Percentiles rank a stretch among this genome's conserved stretches.
Evolutionary conservation across 2,888 invertebrate genomes (phyloP).

Genomic region (Polyploca ridens): DNA sequence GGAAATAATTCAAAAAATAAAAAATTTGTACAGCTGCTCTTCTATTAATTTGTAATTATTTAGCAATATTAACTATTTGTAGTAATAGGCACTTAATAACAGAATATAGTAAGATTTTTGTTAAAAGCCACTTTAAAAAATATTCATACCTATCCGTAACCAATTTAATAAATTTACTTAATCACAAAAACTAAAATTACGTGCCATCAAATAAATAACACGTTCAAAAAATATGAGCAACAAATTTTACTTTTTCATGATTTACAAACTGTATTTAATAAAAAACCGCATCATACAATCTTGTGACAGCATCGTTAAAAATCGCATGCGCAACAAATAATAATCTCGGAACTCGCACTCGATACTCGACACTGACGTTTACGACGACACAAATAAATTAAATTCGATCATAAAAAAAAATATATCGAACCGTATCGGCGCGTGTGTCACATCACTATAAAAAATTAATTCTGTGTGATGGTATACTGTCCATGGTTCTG

Average conservation of each 20-base stretch:
- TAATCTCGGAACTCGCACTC: constrained; percentile 64
- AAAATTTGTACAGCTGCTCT: no score
- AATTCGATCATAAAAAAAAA: constrained; percentile 70
- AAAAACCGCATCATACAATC: constrained; percentile 48
- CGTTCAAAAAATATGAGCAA: background rate
- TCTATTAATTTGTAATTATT: no score
- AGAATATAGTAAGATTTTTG: no score
- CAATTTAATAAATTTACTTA: no score
- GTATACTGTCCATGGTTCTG: constrained; percentile 23
- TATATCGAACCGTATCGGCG: constrained; percentile 69
- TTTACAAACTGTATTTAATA: constrained; percentile 8
- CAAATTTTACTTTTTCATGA: background rate
- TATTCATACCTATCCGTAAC: no score
- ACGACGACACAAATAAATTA: constrained; percentile 79
- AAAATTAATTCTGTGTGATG: constrained; percentile 30
- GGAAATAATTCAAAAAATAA: background rate
- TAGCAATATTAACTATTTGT: no score
- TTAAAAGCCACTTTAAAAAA: no score
- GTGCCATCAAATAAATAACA: background rate
- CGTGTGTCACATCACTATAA: constrained; percentile 75
- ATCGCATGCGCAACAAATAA: constrained; percentile 70
- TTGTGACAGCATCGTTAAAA: constrained; percentile 76
- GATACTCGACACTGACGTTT: constrained; percentile 70
- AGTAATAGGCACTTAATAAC: no score
- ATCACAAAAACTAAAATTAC: background rate